Evolutionary conservation across 2,888 invertebrate genomes (phyloP), one percentile per base, ranked within the genome.

Genomic region (Branchipolynoe longqiensis): DNA sequence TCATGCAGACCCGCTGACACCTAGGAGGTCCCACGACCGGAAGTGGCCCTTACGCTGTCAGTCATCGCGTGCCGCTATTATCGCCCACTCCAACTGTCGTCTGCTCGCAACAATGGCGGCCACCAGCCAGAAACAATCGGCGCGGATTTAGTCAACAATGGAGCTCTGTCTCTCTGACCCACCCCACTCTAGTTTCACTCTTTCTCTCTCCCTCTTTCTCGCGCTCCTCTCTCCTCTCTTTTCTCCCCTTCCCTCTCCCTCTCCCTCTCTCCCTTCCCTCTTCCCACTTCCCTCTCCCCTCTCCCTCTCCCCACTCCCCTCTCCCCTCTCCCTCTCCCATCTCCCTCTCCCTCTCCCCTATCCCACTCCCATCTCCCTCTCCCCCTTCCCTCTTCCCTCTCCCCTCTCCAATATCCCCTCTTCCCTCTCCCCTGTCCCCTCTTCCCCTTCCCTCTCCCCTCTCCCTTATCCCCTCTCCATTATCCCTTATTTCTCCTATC

Each of bases 21-120:
- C 18, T 48, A 12, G 8, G 8, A 12, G 8, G 8, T 18, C 8
- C 8, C 48, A 48, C 48, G 18, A 48, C 69, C 0, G 33, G 14
- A 14, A 69, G 33, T 69, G 69, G 33, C 69, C 33, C n/a, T 38
- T 69, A 14, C 38, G 36, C 69, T 36, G 36, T 69, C 14, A 18
- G n/a, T 62, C 31, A n/a, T 31, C 36, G 4, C 22, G 22, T 25
- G 28, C 36, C 38, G 38, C 69, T n/a, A 18, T 8, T 18, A 33
- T 33, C 33, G 36, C 36, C n/a, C 36, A 69, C 69, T 38, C 69
- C 69, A n/a, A 18, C 36, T 69, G 69, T 36, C 69, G 36, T 33
- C 69, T 33, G 69, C 33, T 48, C 18, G n/a, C n/a, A n/a, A n/a
- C n/a, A n/a, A n/a, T n/a, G n/a, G n/a, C n/a, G n/a, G n/a, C n/a